Base-by-base conservation (phyloP, 2,113 vertebrate genomes). In the Marcusenius ussheri region DNA sequence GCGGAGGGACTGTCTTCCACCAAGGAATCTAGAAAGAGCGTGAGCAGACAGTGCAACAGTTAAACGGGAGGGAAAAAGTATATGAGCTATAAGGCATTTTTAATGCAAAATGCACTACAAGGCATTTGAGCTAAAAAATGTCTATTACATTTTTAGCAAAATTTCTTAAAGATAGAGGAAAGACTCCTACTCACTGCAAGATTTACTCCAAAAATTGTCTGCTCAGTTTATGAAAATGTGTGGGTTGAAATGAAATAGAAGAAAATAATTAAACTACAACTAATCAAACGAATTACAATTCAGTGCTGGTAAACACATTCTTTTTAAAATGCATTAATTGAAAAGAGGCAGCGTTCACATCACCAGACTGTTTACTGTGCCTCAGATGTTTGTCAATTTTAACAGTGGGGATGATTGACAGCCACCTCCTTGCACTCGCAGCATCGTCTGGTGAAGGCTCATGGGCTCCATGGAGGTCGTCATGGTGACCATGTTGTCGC, bases 391-490 rank as follows among this genome's bases (percentile, higher is more conserved):
- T 46, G 24, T 11, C 42, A 50, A 46, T 53, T 4, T 27, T 11
- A 74, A 46, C 21, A 3, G 17, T 24, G 13, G 47, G 21, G 5
- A 56, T 51, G 11, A 66, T 35, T 11, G 58, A 58, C 56, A 31
- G 93, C 93, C 93, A 91, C 94, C 93, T 95, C 98, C 97, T 96
- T 97, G 97, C 88, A 97, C 96, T 94, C 97, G 96, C 92, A 99
- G 95, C 96, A 99, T 97, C 85, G 96, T 96, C 56, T 97, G 98
- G n/a, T 98, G 96, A 92, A 99, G 95, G 92, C 96, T 97, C 94
- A 99, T 96, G 89, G 97, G 95, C 92, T 98, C 97, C 89, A 97
- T 96, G 6, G 95, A 93, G 89, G 96, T 96, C 90, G 96, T 96
- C 96, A 98, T 95, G 94, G 97, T 95, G 92, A 97, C 97, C 94